Base-by-base conservation (phyloP, 2,797 vertebrate species). In the Myotis pilosus region DNA sequence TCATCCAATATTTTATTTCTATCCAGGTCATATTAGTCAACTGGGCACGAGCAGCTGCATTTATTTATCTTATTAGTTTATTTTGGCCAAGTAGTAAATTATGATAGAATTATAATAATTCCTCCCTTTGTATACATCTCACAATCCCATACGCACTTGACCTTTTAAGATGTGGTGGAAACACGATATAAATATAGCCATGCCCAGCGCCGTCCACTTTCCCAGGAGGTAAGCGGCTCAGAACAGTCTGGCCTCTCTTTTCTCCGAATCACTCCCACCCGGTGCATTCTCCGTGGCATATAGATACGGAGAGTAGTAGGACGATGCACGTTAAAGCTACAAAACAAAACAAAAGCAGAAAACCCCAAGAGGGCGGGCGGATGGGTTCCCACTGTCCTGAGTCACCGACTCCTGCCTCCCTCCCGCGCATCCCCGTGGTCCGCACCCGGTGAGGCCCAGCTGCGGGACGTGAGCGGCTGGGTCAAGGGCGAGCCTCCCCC, bases 1-100 rank as follows among this genome's bases (percentile, higher is more conserved):
- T 92, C 88, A 92, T 84, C 95, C 85, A 93, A 92, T 98, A 97
- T 97, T 98, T 97, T 97, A 97, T 97, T 96, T 97, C 84, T 76
- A 47, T 86, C 91, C 60, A 89, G 97, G 97, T 94, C 96, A 78
- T 89, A 94, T 96, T 93, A 91, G 95, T 96, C 96, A 92, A 69
- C 78, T 87, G 89, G 81, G 71, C 84, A 89, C 2, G 64, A 38
- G 69, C 79, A 49, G 60, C 74, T 28, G 8, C 84, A 57, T 90
- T 96, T 96, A 95, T 96, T 92, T 89, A 92, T 96, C 85, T 88
- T 66, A 74, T 57, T 71, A 17, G 92, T 94, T 97, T 96, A 96
- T 97, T 97, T 96, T 87, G 84, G 66, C 74, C 91, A 82, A 82
- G 66, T 36, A 64, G 91, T 33, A 80, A 96, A 96, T 90, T 92